Base-by-base conservation (phyloP, 1,140 invertebrate species). In the Microplitis demolitor region DNA sequence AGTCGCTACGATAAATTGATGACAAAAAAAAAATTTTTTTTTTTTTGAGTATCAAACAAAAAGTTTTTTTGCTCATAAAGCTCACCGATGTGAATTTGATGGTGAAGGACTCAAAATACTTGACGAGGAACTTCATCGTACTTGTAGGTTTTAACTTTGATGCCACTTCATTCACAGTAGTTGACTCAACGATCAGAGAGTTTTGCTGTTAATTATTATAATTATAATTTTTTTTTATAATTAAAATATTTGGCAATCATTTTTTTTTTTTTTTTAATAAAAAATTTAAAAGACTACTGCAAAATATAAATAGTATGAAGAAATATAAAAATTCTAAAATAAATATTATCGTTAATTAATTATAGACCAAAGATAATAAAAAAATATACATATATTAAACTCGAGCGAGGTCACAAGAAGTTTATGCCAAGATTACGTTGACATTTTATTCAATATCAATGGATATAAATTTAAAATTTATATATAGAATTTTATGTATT, bases 71-170 rank as follows among this genome's bases (percentile, higher is more conserved):
- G 14, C 9, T 34, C 9, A 11, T 64, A 31, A 50, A 45, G 63
- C 84, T 85, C 80, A 87, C 84, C 83, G 80, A 82, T 73, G 70
- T 71, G 60, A 86, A 86, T 77, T 82, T 83, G 74, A 85, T 78
- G 82, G 75, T 81, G 79, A 84, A 77, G 66, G 83, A 80, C 71
- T 84, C 80, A 76, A 78, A 82, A 79, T 85, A 84, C 74, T 82
- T 82, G 72, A 83, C 84, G 75, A 85, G 76, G 78, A 85, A 87
- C 78, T 85, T 85, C 84, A 86, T 85, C 66, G 76, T 78, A 64
- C 71, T 60, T 9, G 74, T 54, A 45, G 63, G 54, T 50, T 45
- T 50, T 35, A 69, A 72, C 34, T 72, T 67, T 5, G 53, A 66
- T 16, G 67, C 66, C 66, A 69, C 72, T 56, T 50, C n/a, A 53